Evolutionary conservation across 2,888 invertebrate genomes (phyloP).

Genomic region (Pollenia labialis): DNA sequence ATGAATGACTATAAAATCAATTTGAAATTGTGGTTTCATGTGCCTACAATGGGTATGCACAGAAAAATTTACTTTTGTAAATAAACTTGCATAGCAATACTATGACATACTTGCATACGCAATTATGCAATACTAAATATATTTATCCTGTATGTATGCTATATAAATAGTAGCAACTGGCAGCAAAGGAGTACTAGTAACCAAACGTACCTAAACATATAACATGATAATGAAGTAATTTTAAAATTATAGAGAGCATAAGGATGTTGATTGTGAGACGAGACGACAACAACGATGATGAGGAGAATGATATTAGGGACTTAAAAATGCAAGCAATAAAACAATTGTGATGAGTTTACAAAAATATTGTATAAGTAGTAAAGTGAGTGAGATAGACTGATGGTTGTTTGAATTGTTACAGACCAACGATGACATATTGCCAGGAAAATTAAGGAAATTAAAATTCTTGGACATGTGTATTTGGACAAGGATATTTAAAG

Average conservation of each 20-base stretch:
- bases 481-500: too few species aligned
- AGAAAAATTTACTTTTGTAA: neutral
- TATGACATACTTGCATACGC: neutral
- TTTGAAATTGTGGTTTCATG: slow-evolving; percentile 61
- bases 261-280: neutral
- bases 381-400: neutral
- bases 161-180: slow-evolving; percentile 31
- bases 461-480: too few species aligned
- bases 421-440: too few species aligned
- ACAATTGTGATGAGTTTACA: slow-evolving; percentile 56
- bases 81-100: slow-evolving; percentile 4
- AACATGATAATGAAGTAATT: slow-evolving; percentile 34
- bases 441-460: too few species aligned
- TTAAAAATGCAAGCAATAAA: slow-evolving; percentile 44
- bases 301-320: slow-evolving; percentile 44
- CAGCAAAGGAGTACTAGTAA: slow-evolving; percentile 22
- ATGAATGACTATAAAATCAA: slow-evolving; percentile 58
- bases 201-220: neutral
- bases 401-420: too few species aligned
- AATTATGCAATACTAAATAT: neutral
- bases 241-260: neutral
- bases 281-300: slow-evolving; percentile 12
- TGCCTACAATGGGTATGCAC: slow-evolving; percentile 21
- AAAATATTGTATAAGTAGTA: slow-evolving; percentile 37
- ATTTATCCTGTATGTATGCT: slow-evolving; percentile 9